Evolutionary conservation across 1,140 invertebrate species (phyloP).

Genomic region (Drosophila serrata): DNA sequence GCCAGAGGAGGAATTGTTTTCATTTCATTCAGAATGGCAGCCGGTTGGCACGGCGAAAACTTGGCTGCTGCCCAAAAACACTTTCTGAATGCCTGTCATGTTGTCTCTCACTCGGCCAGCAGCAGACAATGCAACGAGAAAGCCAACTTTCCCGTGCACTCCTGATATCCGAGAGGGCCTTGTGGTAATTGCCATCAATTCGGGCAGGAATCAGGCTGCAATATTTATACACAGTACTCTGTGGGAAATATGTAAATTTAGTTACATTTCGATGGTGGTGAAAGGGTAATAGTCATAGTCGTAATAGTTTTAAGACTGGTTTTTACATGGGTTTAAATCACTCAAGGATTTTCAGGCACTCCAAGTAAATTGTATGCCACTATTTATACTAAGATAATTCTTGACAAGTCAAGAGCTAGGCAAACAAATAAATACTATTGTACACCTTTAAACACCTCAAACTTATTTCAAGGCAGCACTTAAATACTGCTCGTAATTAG

Average conservation of each 20-base stretch:
- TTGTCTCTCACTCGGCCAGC: constrained; percentile 39
- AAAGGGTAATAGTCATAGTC: neutral
- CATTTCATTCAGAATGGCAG: constrained; percentile 42
- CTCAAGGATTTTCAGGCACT: neutral
- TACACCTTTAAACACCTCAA: neutral
- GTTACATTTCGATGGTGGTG: neutral
- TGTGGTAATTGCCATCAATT: constrained; percentile 50
- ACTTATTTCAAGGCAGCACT: constrained; percentile 1
- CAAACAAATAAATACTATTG: constrained; percentile 9
- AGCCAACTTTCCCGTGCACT: constrained; percentile 39
- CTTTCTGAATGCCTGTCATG: constrained; percentile 62
- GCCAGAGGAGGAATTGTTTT: constrained; percentile 18
- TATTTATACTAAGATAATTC: neutral
- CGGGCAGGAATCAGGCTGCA: constrained; percentile 11
- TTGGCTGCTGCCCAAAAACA: constrained; percentile 71
- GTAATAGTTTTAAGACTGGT: neutral
- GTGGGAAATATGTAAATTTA: constrained; percentile 1
- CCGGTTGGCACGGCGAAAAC: constrained; percentile 61
- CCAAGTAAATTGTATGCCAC: neutral
- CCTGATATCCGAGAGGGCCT: constrained; percentile 15
- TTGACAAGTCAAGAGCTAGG: neutral
- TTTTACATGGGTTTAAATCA: neutral
- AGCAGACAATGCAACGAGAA: constrained; percentile 24
- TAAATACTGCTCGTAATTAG: constrained; percentile 16
- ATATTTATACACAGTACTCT: constrained; percentile 19